Evolutionary conservation across 92 coral and sea anemone species (phyloP), one percentile per base, ranked within the genome.

Genomic region (Zoanthus sociatus): DNA sequence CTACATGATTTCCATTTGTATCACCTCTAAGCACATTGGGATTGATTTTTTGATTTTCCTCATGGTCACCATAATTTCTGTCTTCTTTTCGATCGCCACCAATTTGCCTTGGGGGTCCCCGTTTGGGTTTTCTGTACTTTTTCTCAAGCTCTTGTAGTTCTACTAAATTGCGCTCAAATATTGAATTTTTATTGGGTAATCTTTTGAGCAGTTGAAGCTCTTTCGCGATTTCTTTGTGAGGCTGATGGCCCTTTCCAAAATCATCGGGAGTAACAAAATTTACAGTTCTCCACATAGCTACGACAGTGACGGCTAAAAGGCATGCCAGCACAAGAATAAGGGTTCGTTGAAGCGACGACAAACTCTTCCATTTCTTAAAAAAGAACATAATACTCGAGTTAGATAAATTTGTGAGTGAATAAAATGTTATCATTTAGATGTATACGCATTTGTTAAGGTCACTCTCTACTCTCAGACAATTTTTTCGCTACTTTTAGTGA

Each of bases 311-410:
- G 46, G 84, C 87, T 1, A 86, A 79, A 78, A 97, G 91, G 67
- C 82, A 42, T 50, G 71, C 30, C 48, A 92, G 78, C 78, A 92
- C 76, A 47, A 95, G 30, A 26, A 95, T 76, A 7, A 92, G 71
- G 4, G 92, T 77, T 88, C 94, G 89, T 83, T 95, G 98, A 78
- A 97, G 93, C 32, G 99, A 97, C 14, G 99, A 95, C 48, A 97
- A 83, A 60, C 98, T 90, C 83, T 96, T 91, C 99, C 99, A 97
- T 84, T 84, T 95, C 99, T 97, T 89, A 75, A 92, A 83, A 73
- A 76, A 15, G 31, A 30, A 30, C 42, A 37, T 37, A 37, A 37
- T 4, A 37, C 20, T 46, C 30, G 26, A 68, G 78, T 74, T 46
- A 73, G n/a, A 73, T 37, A 45, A 45, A 3, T 9, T 61, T 14